phyloP scores from a whole-genome alignment of 1,140 invertebrate genomes.

The Zaprionus tsacasi region DNA sequence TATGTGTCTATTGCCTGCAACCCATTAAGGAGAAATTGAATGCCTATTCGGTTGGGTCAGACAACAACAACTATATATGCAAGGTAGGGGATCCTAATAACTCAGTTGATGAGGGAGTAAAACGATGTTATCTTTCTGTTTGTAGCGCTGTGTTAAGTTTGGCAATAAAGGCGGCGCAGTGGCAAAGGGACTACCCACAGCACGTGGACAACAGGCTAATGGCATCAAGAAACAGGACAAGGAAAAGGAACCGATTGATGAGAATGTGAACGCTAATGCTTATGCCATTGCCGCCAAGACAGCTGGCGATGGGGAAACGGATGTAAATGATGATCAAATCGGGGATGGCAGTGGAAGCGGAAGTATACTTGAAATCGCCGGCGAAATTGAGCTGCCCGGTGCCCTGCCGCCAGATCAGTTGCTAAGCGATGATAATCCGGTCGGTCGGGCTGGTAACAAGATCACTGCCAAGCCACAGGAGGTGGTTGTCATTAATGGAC shows the following conservation, averaged over 20 bases:
- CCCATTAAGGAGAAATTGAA: not conserved
- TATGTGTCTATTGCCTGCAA: slow-evolving; percentile 31
- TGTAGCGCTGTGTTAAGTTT: slow-evolving; percentile 23
- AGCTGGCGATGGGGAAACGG: not conserved
- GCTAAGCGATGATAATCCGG: slow-evolving; percentile 14
- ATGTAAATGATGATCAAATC: not conserved
- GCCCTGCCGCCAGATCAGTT: slow-evolving; percentile 42
- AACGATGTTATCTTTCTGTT: not conserved
- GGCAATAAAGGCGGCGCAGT: not conserved
- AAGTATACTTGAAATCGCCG: slow-evolving; percentile 32
- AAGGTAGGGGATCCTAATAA: not conserved
- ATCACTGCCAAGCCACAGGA: slow-evolving; percentile 42
- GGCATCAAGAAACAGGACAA: slow-evolving; percentile 6
- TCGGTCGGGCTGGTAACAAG: slow-evolving; percentile 9
- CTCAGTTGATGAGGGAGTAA: not conserved
- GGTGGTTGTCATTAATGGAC: slow-evolving; percentile 56
- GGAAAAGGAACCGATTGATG: not conserved
- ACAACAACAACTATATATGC: slow-evolving; percentile 20
- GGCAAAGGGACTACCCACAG: not conserved
- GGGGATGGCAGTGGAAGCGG: slow-evolving; percentile 5
- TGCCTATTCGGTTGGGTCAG: not conserved
- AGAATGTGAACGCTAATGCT: slow-evolving; percentile 10
- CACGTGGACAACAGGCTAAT: not conserved
- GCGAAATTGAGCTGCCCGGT: slow-evolving; percentile 43
- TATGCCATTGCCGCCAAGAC: not conserved